phyloP scores from a whole-genome alignment of 2,888 invertebrate species.

The Megamerina dolium region DNA sequence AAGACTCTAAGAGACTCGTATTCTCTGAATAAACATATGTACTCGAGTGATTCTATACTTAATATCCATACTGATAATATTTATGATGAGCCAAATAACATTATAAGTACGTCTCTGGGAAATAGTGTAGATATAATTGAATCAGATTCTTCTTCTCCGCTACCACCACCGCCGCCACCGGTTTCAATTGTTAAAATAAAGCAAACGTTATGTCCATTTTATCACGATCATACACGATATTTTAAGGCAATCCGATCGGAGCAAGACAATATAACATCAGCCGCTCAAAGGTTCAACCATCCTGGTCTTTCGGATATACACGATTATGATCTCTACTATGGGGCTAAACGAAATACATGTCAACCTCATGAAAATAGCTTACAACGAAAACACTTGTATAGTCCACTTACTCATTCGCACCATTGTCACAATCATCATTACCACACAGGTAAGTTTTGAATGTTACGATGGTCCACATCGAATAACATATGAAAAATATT shows the following conservation, averaged over 20 bases:
- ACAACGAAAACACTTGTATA: conserved; percentile 43
- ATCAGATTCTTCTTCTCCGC: conserved; percentile 35
- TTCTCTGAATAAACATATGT: conserved; percentile 42
- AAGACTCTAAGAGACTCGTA: conserved; percentile 38
- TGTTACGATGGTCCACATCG: not conserved
- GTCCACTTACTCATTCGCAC: conserved; percentile 43
- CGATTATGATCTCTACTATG: conserved; percentile 47
- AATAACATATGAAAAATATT: not conserved
- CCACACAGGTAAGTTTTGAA: conserved; percentile 24
- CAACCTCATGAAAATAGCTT: conserved; percentile 29
- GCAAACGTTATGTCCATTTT: conserved; percentile 41
- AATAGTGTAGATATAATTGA: conserved; percentile 41
- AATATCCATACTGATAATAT: conserved; percentile 46
- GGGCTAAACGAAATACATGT: conserved; percentile 33
- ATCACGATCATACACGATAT: conserved; percentile 44
- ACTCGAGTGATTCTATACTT: conserved; percentile 47
- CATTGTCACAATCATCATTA: conserved; percentile 39
- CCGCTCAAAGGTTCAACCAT: conserved; percentile 39
- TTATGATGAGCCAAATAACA: conserved; percentile 48
- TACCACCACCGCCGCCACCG: conserved; percentile 38
- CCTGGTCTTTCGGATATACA: conserved; percentile 44
- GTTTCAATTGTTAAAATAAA: conserved; percentile 37
- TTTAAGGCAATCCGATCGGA: conserved; percentile 45
- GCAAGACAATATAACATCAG: conserved; percentile 41
- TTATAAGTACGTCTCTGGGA: conserved; percentile 40